These are phyloP conservation scores for Gerris buenoi DNA, from an alignment of 1,140 invertebrate species.

Conservation along the genomic window DNA sequence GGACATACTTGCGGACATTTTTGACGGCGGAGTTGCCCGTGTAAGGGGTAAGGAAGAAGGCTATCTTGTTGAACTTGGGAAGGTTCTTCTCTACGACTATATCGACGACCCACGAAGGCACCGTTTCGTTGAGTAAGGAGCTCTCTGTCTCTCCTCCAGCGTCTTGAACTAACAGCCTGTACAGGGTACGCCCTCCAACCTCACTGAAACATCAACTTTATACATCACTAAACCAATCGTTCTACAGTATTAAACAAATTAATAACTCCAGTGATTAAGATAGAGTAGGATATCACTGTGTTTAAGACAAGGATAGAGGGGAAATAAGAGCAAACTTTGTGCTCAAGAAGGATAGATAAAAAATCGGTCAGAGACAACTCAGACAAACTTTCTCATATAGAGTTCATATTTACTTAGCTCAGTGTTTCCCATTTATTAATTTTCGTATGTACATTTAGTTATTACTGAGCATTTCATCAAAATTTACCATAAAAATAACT, in stretches of 20 bases:
- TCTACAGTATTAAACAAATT: slow-evolving; percentile 7
- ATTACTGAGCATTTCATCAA: too few species aligned
- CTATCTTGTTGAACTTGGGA: slow-evolving; percentile 93
- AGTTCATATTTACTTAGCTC: too few species aligned
- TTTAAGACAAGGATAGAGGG: too few species aligned
- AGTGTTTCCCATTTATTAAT: too few species aligned
- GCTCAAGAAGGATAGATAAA: too few species aligned
- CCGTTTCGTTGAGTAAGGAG: slow-evolving; percentile 79
- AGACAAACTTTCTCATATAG: too few species aligned
- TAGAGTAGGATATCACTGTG: slow-evolving; percentile 8
- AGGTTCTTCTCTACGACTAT: slow-evolving; percentile 86
- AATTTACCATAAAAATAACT: too few species aligned
- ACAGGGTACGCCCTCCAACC: slow-evolving; percentile 83
- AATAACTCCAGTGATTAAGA: slow-evolving; percentile 15
- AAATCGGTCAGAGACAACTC: too few species aligned
- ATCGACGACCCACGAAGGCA: slow-evolving; percentile 91
- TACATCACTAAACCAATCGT: too few species aligned
- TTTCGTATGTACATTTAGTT: too few species aligned
- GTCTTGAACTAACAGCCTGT: slow-evolving; percentile 78
- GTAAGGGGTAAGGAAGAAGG: slow-evolving; percentile 91
- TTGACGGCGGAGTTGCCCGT: slow-evolving; percentile 19
- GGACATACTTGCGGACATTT: neutral
- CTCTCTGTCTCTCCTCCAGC: slow-evolving; percentile 91
- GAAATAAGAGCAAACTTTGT: too few species aligned
- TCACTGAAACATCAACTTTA: slow-evolving; percentile 55